phyloP scores from a whole-genome alignment of 2,113 vertebrate species.

The human region GRCh38 chr5:100404001-100404500 shows the following conservation, averaged over 20 bases:
- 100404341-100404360: conserved; percentile 64
- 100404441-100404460: neutral
- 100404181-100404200: conserved; percentile 36
- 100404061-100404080: neutral
- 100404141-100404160: neutral
- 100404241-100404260: conserved; percentile 38
- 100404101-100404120: neutral
- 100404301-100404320: conserved; percentile 66
- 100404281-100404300: conserved; percentile 64
- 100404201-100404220: neutral
- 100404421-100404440: conserved; percentile 48
- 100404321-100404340: conserved; percentile 78
- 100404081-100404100: neutral
- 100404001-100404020: neutral
- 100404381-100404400: neutral
- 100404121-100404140: neutral
- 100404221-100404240: no score
- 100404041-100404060: neutral
- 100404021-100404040: neutral
- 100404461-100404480: neutral
- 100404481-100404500: neutral
- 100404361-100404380: neutral
- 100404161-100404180: conserved; percentile 21
- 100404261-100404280: conserved; percentile 43
- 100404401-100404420: conserved; percentile 9